Evolutionary conservation across 2,113 vertebrate species (phyloP), one percentile per base, ranked within the genome.

Genomic region (Nothoprocta perdicaria): DNA sequence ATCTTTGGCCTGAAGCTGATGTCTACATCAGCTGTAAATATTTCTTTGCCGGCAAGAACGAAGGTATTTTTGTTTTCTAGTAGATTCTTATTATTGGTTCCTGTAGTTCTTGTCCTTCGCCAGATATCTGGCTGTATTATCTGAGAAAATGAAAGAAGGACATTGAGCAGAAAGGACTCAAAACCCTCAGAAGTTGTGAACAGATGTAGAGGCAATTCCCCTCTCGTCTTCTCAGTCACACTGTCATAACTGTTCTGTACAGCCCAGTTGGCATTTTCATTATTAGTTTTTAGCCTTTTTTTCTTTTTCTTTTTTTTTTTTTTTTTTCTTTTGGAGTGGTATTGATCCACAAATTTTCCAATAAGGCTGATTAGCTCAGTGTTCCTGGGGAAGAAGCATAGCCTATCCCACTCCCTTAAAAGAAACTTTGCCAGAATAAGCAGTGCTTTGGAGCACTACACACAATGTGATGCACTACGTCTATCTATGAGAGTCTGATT

Each of bases 1-100:
- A 88, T 95, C 92, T 96, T 96, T 96, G 94, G 94, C 94, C 96
- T 95, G 92, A 89, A 93, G 89, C 91, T 95, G 92, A 95, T 72
- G 82, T 82, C 80, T 68, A 81, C 62, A 68, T 89, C 73, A 88
- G 40, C 73, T 65, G 66, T 53, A 93, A 92, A 86, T 89, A 91
- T 62, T 81, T 69, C 24, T 93, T 91, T 84, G 43, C 18, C 43
- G 67, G 60, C 76, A 86, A 69, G 77, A 92, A 86, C 71, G n/a
- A 94, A 50, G n/a, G 63, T 76, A 35, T 50, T 81, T 17, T 7
- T 86, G 12, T 72, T 86, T 62, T 62, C 58, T 84, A 78, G 38
- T 14, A 67, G 73, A 61, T 75, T 61, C 31, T 89, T 85, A 84
- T 40, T 1, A 61, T 48, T 16, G 2, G 17, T 94, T 95, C 53